These are phyloP conservation scores for Pedionomus torquatus DNA, from an alignment of 2,113 vertebrate species.

Conservation along the genomic window DNA sequence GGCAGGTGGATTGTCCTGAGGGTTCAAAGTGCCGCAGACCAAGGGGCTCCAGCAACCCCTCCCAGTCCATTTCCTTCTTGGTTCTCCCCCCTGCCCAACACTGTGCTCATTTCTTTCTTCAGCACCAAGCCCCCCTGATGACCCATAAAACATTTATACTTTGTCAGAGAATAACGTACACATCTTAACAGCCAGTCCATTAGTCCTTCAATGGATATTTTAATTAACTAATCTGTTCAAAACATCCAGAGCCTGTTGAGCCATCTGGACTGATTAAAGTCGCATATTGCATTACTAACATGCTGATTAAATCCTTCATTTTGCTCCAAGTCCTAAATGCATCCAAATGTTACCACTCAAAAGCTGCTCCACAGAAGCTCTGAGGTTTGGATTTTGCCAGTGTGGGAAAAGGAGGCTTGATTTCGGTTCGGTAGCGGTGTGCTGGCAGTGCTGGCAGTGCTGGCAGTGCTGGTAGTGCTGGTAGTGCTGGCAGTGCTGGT, in stretches of 20 bases:
- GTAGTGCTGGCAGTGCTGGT: too few species aligned
- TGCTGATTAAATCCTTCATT: neutral
- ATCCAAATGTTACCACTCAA: neutral
- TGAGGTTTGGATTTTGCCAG: neutral
- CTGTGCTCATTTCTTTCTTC: neutral
- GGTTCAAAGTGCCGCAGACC: neutral
- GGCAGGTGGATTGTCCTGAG: neutral
- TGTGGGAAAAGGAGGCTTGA: neutral
- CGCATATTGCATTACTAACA: neutral
- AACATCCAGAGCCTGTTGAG: neutral
- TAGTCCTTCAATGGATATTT: neutral
- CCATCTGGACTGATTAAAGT: conserved; percentile 1
- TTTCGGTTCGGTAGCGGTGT: neutral
- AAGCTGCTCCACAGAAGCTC: neutral
- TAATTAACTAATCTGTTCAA: conserved; percentile 31
- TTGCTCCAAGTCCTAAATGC: neutral
- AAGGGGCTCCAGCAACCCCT: neutral
- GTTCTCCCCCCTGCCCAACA: neutral
- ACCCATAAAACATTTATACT: neutral
- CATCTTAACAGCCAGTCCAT: neutral
- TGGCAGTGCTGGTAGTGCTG: too few species aligned
- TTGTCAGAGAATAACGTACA: neutral
- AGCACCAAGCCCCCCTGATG: neutral
- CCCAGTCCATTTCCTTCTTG: neutral
- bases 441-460: neutral